Conservation (phyloP, 2,888 invertebrate species). For the Ornithoptera alexandrae region DNA sequence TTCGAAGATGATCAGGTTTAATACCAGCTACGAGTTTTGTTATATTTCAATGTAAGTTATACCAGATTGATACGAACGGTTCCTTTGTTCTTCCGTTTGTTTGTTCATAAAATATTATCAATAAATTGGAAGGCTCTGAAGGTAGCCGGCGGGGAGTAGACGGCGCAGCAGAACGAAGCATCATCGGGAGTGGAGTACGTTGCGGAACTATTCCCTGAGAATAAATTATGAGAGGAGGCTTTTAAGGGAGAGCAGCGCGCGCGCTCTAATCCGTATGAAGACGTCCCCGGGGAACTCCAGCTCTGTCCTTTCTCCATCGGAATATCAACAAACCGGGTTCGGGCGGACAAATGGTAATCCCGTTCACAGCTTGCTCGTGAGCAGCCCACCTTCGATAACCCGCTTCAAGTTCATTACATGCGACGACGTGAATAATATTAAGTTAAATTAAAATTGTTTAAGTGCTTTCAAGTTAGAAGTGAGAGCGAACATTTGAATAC, state of each 20-base stretch:
- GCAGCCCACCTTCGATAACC: background rate
- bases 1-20: no score
- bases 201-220: slow-evolving; percentile 18
- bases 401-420: no score
- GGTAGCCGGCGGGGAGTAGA: slow-evolving; percentile 20
- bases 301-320: slow-evolving; percentile 14
- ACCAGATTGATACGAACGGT: no score
- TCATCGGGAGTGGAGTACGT: background rate
- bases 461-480: no score
- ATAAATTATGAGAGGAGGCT: slow-evolving; percentile 25
- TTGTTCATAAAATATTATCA: no score
- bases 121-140: slow-evolving; percentile 3
- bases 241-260: slow-evolving; percentile 11
- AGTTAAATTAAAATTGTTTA: no score
- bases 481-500: no score
- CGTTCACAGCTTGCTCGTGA: background rate
- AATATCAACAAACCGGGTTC: slow-evolving; percentile 19
- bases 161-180: slow-evolving; percentile 11
- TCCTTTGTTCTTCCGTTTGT: no score
- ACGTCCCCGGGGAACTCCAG: slow-evolving; percentile 11
- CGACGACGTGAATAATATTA: no score
- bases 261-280: slow-evolving; percentile 21
- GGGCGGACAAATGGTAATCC: slow-evolving; percentile 20
- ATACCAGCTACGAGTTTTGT: no score
- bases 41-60: no score